phyloP scores from a whole-genome alignment of 2,888 invertebrate species.

The Heliconius sara region DNA sequence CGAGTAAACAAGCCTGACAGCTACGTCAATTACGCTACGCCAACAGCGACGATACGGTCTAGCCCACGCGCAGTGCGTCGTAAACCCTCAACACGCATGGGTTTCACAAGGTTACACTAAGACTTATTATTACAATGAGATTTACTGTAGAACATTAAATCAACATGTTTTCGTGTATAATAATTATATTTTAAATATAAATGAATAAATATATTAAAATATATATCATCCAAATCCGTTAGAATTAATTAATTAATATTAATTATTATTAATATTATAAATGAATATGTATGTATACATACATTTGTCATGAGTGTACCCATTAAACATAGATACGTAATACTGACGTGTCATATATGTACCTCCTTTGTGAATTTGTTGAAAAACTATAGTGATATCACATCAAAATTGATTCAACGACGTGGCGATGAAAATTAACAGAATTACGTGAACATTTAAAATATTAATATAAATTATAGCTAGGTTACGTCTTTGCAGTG shows the following conservation, averaged over 20 bases:
- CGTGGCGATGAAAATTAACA: not conserved
- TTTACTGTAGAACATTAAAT: slow-evolving; percentile 23
- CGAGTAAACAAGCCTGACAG: slow-evolving; percentile 77
- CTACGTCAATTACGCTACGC: slow-evolving; percentile 58
- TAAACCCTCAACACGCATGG: slow-evolving; percentile 48
- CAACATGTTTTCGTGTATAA: slow-evolving; percentile 3
- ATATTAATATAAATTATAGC: slow-evolving; percentile 14
- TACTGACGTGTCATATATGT: not conserved
- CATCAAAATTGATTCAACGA: not conserved
- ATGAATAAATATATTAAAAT: not conserved
- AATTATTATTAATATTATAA: not conserved
- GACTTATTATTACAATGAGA: slow-evolving; percentile 22
- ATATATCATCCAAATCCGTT: not conserved
- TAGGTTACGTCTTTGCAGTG: slow-evolving; percentile 14
- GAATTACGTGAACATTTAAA: slow-evolving; percentile 19
- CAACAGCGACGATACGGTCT: slow-evolving; percentile 40
- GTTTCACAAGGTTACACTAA: slow-evolving; percentile 34
- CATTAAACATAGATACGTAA: not conserved
- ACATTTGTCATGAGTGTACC: not conserved
- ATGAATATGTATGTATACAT: not conserved
- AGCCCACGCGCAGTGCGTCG: slow-evolving; percentile 61
- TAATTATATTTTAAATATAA: not conserved
- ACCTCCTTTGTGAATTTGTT: not conserved
- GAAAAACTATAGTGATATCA: not conserved
- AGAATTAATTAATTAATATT: not conserved